Percentiles rank a stretch among this genome's conserved stretches.
phyloP scores from a whole-genome alignment of 2,797 vertebrate species.

The Sciaenops ocellatus region DNA sequence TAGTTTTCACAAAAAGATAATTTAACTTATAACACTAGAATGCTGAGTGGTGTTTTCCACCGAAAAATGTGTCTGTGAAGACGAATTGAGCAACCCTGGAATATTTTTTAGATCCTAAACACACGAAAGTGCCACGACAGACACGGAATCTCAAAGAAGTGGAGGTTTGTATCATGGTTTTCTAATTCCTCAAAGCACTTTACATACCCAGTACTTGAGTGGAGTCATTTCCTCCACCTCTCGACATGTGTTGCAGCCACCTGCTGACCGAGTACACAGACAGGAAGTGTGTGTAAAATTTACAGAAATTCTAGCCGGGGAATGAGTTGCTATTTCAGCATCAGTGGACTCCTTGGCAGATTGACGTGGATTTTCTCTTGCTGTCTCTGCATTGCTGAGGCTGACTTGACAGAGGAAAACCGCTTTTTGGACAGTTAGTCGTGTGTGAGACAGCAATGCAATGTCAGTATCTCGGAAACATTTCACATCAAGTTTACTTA shows the following conservation, averaged over 20 bases:
- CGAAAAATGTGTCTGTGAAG: background rate
- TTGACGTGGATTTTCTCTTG: constrained; percentile 18
- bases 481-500: background rate
- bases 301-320: background rate
- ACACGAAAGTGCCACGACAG: background rate
- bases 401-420: constrained; percentile 18
- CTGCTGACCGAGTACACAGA: background rate
- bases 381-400: constrained; percentile 8
- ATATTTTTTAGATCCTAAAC: background rate
- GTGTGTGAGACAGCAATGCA: background rate
- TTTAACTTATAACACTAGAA: too few relatives aligned
- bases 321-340: constrained; percentile 32
- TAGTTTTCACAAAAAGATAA: too few relatives aligned
- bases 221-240: constrained; percentile 6
- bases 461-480: background rate
- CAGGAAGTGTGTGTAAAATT: background rate
- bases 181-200: constrained; percentile 13
- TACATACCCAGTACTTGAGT: background rate
- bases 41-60: background rate
- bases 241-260: background rate
- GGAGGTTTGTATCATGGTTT: constrained; percentile 12
- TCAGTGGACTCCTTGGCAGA: constrained; percentile 14
- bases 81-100: background rate
- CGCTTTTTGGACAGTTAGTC: background rate
- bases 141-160: background rate